These are phyloP conservation scores for Rynchops niger DNA, from an alignment of 2,113 vertebrate species.

Conservation along the genomic window DNA sequence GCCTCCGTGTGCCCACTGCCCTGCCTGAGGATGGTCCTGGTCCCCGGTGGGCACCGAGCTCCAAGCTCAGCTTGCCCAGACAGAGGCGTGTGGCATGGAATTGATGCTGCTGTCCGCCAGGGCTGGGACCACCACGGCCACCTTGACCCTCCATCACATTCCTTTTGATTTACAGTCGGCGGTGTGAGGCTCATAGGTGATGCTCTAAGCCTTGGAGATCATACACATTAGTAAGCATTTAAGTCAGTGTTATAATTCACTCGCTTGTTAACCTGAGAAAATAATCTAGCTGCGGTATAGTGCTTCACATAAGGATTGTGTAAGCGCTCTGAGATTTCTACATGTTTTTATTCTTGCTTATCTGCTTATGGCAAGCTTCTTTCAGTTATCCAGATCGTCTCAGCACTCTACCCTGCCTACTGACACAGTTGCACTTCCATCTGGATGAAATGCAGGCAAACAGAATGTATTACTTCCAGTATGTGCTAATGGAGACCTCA, in stretches of 20 bases:
- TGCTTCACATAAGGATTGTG: not conserved
- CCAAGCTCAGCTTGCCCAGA: not conserved
- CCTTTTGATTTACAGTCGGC: not conserved
- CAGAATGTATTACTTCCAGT: not conserved
- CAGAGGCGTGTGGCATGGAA: rapidly evolving
- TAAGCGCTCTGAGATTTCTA: not conserved
- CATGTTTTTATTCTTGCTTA: constrained; percentile 47
- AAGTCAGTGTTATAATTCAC: constrained; percentile 38
- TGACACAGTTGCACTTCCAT: constrained; percentile 49
- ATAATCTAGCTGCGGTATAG: not conserved
- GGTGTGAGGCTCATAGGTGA: not conserved
- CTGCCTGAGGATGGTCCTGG: not conserved
- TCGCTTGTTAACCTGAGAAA: constrained; percentile 42
- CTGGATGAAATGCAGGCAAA: not conserved
- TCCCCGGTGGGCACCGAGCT: not conserved
- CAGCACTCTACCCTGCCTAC: not conserved
- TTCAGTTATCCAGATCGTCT: constrained; percentile 38
- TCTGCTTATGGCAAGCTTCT: constrained; percentile 68
- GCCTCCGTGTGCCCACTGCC: not conserved
- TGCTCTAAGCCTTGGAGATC: constrained; percentile 15
- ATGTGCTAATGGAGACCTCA: not conserved
- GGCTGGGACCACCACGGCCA: not conserved
- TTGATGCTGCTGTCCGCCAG: rapidly evolving
- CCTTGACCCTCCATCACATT: not conserved
- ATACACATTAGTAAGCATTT: not conserved